Evolutionary conservation across 2,113 vertebrate genomes (phyloP).

Genomic region (Amia ocellicauda): DNA sequence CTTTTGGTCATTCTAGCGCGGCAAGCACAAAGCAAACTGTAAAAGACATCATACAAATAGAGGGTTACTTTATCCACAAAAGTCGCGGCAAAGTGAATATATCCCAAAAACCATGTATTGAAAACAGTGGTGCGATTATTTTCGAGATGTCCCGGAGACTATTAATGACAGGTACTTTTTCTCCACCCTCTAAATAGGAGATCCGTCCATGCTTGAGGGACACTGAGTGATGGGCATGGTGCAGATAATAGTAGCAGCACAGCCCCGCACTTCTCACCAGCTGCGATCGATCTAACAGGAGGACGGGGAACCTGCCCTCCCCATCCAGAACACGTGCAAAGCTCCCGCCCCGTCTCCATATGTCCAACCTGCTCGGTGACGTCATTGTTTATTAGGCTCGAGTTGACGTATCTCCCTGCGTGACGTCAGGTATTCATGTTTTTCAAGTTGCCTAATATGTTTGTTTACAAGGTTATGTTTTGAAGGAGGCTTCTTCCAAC

Average conservation of each 20-base stretch:
- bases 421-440: conserved; percentile 3
- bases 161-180: conserved; percentile 22
- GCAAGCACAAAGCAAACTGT: too few relatives aligned
- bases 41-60: too few relatives aligned
- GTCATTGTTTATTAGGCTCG: conserved; percentile 60
- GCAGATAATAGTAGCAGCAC: conserved; percentile 59
- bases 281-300: conserved; percentile 70
- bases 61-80: too few relatives aligned
- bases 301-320: conserved; percentile 63
- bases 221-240: conserved; percentile 58
- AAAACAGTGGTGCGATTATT: conserved; percentile 28
- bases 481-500: background rate
- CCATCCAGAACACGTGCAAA: conserved; percentile 69
- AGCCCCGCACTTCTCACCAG: conserved; percentile 61
- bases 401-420: conserved; percentile 19
- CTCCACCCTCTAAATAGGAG: conserved; percentile 23
- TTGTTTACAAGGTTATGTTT: conserved; percentile 6
- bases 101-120: conserved; percentile 33
- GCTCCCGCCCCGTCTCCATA: conserved; percentile 57
- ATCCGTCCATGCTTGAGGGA: conserved; percentile 41
- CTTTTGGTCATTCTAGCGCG: too few relatives aligned
- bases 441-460: conserved; percentile 25
- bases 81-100: conserved; percentile 41
- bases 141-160: conserved; percentile 21
- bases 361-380: conserved; percentile 55